phyloP scores from a whole-genome alignment of 2,888 invertebrate genomes.

The Resseliella maxima region DNA sequence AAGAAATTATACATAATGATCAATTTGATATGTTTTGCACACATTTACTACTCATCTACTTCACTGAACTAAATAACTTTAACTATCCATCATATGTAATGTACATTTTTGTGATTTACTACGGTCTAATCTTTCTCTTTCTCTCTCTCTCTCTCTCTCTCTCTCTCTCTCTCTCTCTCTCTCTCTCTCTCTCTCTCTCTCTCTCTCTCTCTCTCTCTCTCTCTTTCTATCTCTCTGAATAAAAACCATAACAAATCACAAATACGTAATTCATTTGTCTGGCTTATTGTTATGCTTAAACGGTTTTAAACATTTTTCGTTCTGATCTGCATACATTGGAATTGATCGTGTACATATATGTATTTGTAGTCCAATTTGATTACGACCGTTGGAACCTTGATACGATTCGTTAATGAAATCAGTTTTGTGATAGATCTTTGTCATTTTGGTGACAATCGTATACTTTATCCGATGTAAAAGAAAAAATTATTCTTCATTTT shows the following conservation, averaged over 20 bases:
- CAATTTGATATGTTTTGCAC: conserved; percentile 26
- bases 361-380: conserved; percentile 4
- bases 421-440: background rate
- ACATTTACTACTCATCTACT: background rate
- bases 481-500: background rate
- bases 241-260: background rate
- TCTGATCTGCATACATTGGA: background rate
- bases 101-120: background rate
- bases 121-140: too few relatives aligned
- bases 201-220: too few relatives aligned
- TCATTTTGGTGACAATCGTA: background rate
- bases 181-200: too few relatives aligned
- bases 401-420: conserved; percentile 48
- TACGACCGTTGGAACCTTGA: conserved; percentile 14
- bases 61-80: background rate
- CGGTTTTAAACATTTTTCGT: background rate
- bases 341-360: background rate
- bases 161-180: too few relatives aligned
- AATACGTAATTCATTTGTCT: background rate
- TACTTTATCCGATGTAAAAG: background rate
- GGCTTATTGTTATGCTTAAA: background rate
- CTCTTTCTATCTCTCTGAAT: too few relatives aligned
- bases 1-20: conserved; percentile 23
- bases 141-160: too few relatives aligned
- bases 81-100: background rate